These are phyloP conservation scores for Pachyrhynchus sulphureomaculatus DNA, from an alignment of 1,140 invertebrate genomes.

Conservation along the genomic window DNA sequence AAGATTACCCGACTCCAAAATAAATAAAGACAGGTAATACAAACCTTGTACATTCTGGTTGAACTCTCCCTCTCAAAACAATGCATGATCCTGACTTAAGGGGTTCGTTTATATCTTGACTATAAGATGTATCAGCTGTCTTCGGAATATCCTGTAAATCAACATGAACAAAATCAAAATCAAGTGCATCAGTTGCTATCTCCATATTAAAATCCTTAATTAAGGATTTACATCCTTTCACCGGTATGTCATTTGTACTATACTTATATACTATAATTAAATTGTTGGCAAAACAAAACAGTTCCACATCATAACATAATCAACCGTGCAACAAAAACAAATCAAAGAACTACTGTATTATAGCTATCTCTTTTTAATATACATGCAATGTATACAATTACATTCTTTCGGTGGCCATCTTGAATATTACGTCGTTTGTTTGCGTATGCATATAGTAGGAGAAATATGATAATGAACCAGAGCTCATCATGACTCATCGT, in stretches of 20 bases:
- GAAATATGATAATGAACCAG: not conserved
- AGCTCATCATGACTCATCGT: not conserved
- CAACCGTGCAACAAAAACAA: not conserved
- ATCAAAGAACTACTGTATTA: constrained; percentile 14
- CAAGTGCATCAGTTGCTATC: constrained; percentile 26
- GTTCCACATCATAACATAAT: not conserved
- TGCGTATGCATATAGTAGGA: not conserved
- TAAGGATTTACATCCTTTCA: constrained; percentile 5
- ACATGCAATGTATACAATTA: constrained; percentile 13
- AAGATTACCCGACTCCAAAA: no score
- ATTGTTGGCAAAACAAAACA: constrained; percentile 1
- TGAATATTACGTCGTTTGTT: not conserved
- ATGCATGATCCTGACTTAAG: constrained; percentile 22
- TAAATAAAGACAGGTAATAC: no score
- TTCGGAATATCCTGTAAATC: constrained; percentile 2
- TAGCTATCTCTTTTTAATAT: constrained; percentile 16
- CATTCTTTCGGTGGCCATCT: not conserved
- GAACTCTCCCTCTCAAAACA: constrained; percentile 11
- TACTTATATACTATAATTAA: not conserved
- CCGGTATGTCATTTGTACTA: constrained; percentile 1
- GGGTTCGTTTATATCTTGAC: constrained; percentile 13
- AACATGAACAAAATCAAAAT: constrained; percentile 31
- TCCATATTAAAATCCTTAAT: constrained; percentile 23
- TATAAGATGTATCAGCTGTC: constrained; percentile 3
- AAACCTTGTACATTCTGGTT: constrained; percentile 29